These are phyloP conservation scores for Falcaria lacertinaria DNA, from an alignment of 2,888 invertebrate species.

Conservation along the genomic window DNA sequence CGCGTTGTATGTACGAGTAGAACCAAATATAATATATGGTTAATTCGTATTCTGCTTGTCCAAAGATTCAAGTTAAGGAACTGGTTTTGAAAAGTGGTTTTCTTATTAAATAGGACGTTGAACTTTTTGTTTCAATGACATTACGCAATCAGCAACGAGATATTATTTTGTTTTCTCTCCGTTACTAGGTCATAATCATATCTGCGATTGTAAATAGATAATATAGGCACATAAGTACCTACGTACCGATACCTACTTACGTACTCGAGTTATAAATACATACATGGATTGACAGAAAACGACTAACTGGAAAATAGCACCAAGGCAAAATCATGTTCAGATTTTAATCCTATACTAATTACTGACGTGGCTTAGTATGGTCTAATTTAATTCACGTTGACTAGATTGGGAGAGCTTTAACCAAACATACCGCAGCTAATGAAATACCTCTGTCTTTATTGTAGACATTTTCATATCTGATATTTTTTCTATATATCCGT, in stretches of 20 bases:
- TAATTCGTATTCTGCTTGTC: constrained; percentile 40
- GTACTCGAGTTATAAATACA: too few species aligned
- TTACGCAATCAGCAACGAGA: constrained; percentile 53
- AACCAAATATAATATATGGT: constrained; percentile 24
- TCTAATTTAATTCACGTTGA: not conserved
- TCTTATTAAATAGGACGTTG: constrained; percentile 67
- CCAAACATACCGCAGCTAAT: not conserved
- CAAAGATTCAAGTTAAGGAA: constrained; percentile 50
- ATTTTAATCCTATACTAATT: too few species aligned
- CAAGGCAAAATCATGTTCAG: too few species aligned
- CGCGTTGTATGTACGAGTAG: constrained; percentile 18
- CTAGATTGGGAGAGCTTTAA: not conserved
- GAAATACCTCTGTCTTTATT: not conserved
- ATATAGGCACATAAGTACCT: constrained; percentile 3
- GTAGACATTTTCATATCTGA: too few species aligned
- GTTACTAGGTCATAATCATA: constrained; percentile 30
- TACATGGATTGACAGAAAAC: too few species aligned
- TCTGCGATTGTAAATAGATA: constrained; percentile 1
- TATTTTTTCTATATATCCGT: too few species aligned
- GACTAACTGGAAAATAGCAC: too few species aligned
- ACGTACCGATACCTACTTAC: not conserved
- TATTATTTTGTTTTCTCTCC: constrained; percentile 58
- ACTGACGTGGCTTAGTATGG: not conserved
- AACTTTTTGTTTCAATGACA: constrained; percentile 59
- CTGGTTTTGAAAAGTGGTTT: constrained; percentile 70